Base-by-base conservation (phyloP, 2,113 vertebrate species). In the Lichenostomus cassidix region DNA sequence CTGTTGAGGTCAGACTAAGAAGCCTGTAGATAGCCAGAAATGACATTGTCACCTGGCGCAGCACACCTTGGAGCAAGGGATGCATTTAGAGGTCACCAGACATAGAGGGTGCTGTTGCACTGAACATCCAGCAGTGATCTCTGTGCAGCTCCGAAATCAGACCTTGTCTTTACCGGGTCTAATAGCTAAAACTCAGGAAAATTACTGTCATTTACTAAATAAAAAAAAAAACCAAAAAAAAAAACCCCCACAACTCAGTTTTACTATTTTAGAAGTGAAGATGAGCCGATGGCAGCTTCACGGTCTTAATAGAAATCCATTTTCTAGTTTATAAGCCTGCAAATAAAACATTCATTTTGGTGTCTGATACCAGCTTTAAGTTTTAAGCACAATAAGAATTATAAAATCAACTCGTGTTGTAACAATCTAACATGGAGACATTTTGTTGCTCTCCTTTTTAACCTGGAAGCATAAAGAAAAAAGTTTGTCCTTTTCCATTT, bases 101-200 rank as follows among this genome's bases (percentile, higher is more conserved):
- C 1, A 3, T 63, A 97, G 96, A 96, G 94, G 95, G 95, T 90
- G 93, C 95, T 96, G 60, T 92, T 97, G 95, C 71, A 90, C 83
- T 44, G 56, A 94, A 39, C 76, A 93, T 93, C 47, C 47, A 11
- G 21, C 52, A 4, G 13, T 1, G 2, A 11, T 62, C 16, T 49
- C 10, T 1, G 0, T 7, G 14, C 24, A 23, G 42, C 52, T 77
- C 68, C 53, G 50, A 77, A 69, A 75, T 6, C 10, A 3, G 0
- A 0, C 18, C 8, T 17, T 5, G 6, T 10, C 28, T 77, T 82
- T 67, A 23, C 53, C 31, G 11, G 4, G 20, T 73, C 7, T 73
- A 42, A 53, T 0, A 69, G 25, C 5, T n/a, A 47, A 76, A 87
- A 62, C 11, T 50, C 47, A 12, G 12, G 24, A 22, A 78, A 77